Conservation (phyloP, 2,113 vertebrate species). For the Andinoacara biseriatus region DNA sequence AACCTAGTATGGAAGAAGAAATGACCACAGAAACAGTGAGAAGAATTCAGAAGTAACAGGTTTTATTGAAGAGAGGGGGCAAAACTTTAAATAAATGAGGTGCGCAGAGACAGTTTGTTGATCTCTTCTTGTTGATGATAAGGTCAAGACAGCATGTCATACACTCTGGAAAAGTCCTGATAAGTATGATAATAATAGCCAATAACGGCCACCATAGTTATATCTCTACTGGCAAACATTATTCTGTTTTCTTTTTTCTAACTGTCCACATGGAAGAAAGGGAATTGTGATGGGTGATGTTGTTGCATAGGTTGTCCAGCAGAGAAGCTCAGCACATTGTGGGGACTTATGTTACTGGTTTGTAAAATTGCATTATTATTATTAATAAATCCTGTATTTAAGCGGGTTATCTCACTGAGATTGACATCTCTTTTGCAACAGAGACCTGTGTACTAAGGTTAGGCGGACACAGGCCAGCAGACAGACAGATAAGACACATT, state of each 20-base stretch:
- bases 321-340: not conserved
- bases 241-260: not conserved
- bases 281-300: not conserved
- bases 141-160: not conserved
- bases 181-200: not conserved
- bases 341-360: not conserved
- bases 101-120: not conserved
- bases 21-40: not conserved
- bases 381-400: not conserved
- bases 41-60: accelerated
- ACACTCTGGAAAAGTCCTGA: no score
- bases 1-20: not conserved
- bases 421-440: not conserved
- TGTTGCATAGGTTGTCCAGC: not conserved
- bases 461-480: no score
- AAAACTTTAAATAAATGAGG: not conserved
- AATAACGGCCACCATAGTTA: not conserved
- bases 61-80: not conserved
- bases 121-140: not conserved
- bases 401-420: not conserved
- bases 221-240: not conserved
- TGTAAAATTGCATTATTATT: not conserved
- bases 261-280: not conserved
- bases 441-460: not conserved
- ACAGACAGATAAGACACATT: no score